phyloP scores from a whole-genome alignment of 2,888 invertebrate genomes.

The Carterocephalus palaemon region DNA sequence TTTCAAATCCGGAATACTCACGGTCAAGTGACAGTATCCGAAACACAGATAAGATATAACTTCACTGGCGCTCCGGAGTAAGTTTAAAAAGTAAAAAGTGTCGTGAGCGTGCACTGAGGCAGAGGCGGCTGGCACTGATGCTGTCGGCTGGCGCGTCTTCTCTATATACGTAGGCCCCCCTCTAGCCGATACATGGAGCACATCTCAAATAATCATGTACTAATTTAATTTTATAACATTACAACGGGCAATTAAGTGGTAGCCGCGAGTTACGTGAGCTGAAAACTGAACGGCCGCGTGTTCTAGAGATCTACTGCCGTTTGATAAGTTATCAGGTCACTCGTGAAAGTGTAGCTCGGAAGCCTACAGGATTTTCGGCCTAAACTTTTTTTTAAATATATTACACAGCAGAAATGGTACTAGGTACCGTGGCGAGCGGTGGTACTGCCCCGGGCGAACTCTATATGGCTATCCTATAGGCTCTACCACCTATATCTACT shows the following conservation, averaged over 20 bases:
- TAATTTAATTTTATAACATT: constrained; percentile 17
- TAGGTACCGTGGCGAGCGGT: too few species aligned
- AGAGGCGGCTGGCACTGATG: constrained; percentile 37
- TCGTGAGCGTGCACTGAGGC: constrained; percentile 32
- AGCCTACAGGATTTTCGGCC: too few species aligned
- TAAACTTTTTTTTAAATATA: too few species aligned
- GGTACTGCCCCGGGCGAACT: too few species aligned
- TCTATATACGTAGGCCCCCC: constrained; percentile 59
- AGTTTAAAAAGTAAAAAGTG: constrained; percentile 23
- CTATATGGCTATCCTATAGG: too few species aligned
- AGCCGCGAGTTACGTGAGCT: constrained; percentile 9
- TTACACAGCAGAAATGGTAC: too few species aligned
- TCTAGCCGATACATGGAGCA: constrained; percentile 31
- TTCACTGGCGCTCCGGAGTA: constrained; percentile 5
- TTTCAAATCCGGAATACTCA: constrained; percentile 4
- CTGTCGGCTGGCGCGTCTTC: constrained; percentile 44
- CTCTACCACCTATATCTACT: too few species aligned
- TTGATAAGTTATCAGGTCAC: not conserved
- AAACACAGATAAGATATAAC: constrained; percentile 12
- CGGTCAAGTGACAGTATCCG: constrained; percentile 15
- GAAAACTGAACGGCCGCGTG: constrained; percentile 6
- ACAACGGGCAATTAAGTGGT: constrained; percentile 12
- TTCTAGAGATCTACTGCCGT: not conserved
- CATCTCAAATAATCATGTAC: constrained; percentile 17
- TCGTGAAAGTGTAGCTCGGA: constrained; percentile 7